Conservation (phyloP, 2,113 vertebrate genomes). For the Mobula hypostoma region DNA sequence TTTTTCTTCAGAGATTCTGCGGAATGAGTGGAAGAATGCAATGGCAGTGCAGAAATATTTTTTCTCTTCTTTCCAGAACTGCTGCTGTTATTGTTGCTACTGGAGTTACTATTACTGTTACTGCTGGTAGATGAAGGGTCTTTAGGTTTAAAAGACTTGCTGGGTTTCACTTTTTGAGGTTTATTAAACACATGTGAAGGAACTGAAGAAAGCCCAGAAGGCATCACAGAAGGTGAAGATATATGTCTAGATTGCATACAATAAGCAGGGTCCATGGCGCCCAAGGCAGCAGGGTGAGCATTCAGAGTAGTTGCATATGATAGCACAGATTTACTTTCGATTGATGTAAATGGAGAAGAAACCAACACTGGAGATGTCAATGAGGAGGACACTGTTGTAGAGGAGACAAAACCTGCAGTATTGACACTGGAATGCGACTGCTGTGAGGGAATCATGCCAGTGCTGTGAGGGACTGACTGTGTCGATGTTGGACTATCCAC, state of each 20-base stretch:
- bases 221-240: slow-evolving; percentile 87
- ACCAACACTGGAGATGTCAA: slow-evolving; percentile 58
- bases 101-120: slow-evolving; percentile 69
- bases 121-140: slow-evolving; percentile 66
- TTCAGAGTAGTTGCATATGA: slow-evolving; percentile 90
- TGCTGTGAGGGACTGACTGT: slow-evolving; percentile 67
- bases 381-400: slow-evolving; percentile 51
- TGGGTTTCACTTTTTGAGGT: slow-evolving; percentile 82
- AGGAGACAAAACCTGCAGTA: slow-evolving; percentile 68
- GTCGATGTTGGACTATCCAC: slow-evolving; percentile 65
- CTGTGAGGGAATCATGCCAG: slow-evolving; percentile 69
- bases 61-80: slow-evolving; percentile 90
- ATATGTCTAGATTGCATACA: slow-evolving; percentile 86
- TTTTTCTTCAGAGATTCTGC: slow-evolving; percentile 87
- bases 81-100: slow-evolving; percentile 63
- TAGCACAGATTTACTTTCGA: slow-evolving; percentile 69
- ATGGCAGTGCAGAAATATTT: slow-evolving; percentile 72
- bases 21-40: slow-evolving; percentile 66
- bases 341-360: slow-evolving; percentile 68
- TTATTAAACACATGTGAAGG: slow-evolving; percentile 81
- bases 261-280: slow-evolving; percentile 76
- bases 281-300: slow-evolving; percentile 71
- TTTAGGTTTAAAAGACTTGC: slow-evolving; percentile 77
- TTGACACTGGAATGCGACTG: slow-evolving; percentile 61
- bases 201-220: slow-evolving; percentile 83